Evolutionary conservation across 2,888 invertebrate species (phyloP), one percentile per base, ranked within the genome.

Genomic region (Patella pellucida): DNA sequence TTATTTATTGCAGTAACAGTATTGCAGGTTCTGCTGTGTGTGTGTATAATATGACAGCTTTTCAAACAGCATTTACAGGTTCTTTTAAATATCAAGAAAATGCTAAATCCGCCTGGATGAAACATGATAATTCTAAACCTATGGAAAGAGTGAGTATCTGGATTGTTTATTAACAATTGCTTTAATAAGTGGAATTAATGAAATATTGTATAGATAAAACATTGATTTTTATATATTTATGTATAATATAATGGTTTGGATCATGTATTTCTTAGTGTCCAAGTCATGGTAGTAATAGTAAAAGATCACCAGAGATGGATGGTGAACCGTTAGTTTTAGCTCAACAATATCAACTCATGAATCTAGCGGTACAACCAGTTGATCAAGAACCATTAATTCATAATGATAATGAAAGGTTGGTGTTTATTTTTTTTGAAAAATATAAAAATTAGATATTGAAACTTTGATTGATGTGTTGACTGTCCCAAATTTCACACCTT

Each of bases 1-100:
- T 68, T n/a, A 23, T 68, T 9, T 52, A 67, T 82, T 86, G 19
- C 85, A 92, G 92, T 73, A 97, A 96, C 89, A 95, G 96, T 88
- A 96, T 98, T 84, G 94, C 95, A 5, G 97, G 97, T 15, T 96
- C 97, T 54, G 97, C 97, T 0, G 94, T 98, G 7, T 98, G 98
- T 89, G 94, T 96, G 3, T 98, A 95, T 92, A 96, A 95, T 90
- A 93, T 97, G 92, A 93, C 95, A 0, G 93, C 96, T 1, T 95
- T 98, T 51, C 93, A 95, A 78, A 92, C 93, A 0, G 95, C 96
- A 0, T 97, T 97, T 87, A 93, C 94, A 73, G 97, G 97, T 0
- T 94, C 96, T 0, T 97, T 95, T 91, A 96, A 96, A 86, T 94
- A 95, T 84, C 96, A 97, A 89, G 94, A 95, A 80, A 93, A 94